Evolutionary conservation across 1,140 invertebrate species (phyloP), one percentile per base, ranked within the genome.

Genomic region (Eciton burchellii): DNA sequence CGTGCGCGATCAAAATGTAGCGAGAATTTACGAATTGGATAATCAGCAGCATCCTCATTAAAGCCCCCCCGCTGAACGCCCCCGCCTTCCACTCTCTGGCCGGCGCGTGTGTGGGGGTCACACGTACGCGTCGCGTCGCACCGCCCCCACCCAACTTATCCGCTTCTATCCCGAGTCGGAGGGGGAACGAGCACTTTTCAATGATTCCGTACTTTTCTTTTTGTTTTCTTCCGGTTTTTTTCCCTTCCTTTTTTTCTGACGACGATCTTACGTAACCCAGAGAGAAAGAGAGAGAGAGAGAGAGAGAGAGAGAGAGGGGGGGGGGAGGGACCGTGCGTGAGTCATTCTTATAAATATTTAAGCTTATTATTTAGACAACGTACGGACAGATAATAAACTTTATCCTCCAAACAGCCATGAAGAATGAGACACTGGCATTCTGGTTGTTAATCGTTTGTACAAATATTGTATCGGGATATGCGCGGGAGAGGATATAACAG

Each of bases 21-120:
- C 93, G 93, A 93, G 92, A 93, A 94, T 94, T 93, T 92, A 94
- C 93, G 92, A 94, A 94, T 94, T 94, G 93, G 93, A 94, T 94
- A 94, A 94, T 94, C 93, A 94, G 92, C 93, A 93, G 93, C 93
- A 94, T 94, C 93, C 93, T 94, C 92, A 94, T 94, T 94, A 94
- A 92, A 91, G 91, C 89, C 91, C 92, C 90, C 91, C 92, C 91
- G 90, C 90, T 91, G 85, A 85, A 92, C 93, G 93, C 91, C 92
- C 91, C 90, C 93, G 92, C 91, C 91, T 92, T 92, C 92, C 90
- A 91, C 91, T 92, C 88, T 88, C 83, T 72, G 84, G 84, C 84
- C 81, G 81, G 24, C 57, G 62, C 81, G 65, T 74, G 79, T 87
- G 63, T 81, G 59, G 41, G 63, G 63, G n/a, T n/a, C 65, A 65